These are phyloP conservation scores for Diachasmimorpha longicaudata DNA, from an alignment of 1,140 invertebrate species.

Conservation along the genomic window DNA sequence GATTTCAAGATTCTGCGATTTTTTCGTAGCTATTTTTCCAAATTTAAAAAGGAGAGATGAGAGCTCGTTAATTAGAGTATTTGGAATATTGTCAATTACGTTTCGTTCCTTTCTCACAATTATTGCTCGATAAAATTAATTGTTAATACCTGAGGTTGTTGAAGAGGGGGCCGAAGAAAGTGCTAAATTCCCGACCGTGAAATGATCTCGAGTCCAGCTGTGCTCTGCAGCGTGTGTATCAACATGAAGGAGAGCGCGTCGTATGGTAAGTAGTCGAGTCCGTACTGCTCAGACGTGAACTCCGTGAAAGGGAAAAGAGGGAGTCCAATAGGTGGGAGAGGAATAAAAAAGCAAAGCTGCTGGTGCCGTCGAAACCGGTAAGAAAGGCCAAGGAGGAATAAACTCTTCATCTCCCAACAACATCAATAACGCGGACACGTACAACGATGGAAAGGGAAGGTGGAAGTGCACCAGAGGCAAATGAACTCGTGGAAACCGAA, in stretches of 20 bases:
- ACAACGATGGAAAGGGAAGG: conserved; percentile 7
- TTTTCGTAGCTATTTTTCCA: no score
- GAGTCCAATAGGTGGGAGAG: not conserved
- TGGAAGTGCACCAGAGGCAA: not conserved
- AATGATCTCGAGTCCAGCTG: not conserved
- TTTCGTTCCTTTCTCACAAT: no score
- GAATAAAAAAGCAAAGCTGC: not conserved
- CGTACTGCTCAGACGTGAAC: not conserved
- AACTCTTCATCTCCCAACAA: not conserved
- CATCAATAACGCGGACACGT: not conserved
- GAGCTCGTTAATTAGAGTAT: no score
- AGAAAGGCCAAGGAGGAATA: conserved; percentile 10
- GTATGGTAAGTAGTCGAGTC: not conserved
- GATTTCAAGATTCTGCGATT: no score
- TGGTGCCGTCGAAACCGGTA: not conserved
- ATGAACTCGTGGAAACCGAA: not conserved
- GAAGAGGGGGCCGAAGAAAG: conserved; percentile 11
- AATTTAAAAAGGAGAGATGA: no score
- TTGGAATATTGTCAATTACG: no score
- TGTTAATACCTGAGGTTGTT: conserved; percentile 2
- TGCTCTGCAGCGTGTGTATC: not conserved
- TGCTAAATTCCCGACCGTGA: conserved; percentile 11
- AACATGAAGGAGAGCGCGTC: not conserved
- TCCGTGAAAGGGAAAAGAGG: conserved; percentile 16
- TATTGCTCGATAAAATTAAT: not conserved